Percentiles rank a stretch among this genome's conserved stretches.
phyloP scores from a whole-genome alignment of 2,797 vertebrate genomes.

The Tangara arthus region DNA sequence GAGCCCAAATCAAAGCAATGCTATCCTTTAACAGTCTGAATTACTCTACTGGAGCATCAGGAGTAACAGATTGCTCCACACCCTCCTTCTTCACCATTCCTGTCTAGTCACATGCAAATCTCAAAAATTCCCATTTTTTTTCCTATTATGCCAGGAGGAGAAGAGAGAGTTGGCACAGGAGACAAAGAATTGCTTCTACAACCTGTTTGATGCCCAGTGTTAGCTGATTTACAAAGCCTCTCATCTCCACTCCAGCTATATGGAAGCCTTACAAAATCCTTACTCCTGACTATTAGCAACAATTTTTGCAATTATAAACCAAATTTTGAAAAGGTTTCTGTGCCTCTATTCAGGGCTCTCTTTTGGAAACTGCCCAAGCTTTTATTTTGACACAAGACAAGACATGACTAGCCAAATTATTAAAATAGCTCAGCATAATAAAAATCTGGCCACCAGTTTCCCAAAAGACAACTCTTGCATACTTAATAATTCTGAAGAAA shows the following conservation, averaged over 20 bases:
- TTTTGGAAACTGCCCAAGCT: neutral
- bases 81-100: neutral
- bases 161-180: neutral
- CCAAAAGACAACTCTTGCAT: neutral
- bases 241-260: neutral
- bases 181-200: neutral
- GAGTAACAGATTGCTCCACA: neutral
- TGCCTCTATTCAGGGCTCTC: neutral
- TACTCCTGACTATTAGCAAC: neutral
- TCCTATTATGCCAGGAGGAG: neutral
- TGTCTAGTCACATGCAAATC: neutral
- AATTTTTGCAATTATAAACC: neutral
- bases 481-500: neutral
- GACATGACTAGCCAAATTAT: neutral
- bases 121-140: neutral
- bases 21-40: neutral
- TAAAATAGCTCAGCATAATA: neutral
- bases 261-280: neutral
- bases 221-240: neutral
- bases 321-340: neutral
- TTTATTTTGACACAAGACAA: neutral
- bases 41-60: neutral
- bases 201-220: neutral
- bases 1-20: neutral
- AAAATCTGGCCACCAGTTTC: neutral